Conservation (phyloP, 2,113 vertebrate genomes). For the Danionella cerebrum region DNA sequence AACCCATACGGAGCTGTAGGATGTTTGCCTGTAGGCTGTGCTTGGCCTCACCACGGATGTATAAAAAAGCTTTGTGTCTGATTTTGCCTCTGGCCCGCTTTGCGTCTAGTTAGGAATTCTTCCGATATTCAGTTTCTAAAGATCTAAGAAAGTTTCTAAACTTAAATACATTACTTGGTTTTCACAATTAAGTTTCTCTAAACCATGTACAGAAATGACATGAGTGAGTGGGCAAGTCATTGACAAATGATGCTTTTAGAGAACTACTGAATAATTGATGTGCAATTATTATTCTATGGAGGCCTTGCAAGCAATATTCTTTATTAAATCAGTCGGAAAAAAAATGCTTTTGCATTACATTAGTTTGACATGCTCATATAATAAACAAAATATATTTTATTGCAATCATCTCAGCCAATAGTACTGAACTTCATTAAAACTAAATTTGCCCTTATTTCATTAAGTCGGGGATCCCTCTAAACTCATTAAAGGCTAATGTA, state of each 20-base stretch:
- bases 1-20: no score
- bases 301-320: constrained; percentile 19
- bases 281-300: constrained; percentile 25
- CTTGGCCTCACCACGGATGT: no score
- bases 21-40: no score
- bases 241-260: constrained; percentile 23
- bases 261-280: constrained; percentile 48
- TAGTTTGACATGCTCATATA: neutral
- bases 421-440: neutral
- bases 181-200: no score
- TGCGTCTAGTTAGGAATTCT: no score
- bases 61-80: no score
- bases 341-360: constrained; percentile 11
- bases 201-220: neutral
- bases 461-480: neutral
- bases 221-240: neutral
- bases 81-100: no score
- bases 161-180: no score
- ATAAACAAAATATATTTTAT: neutral
- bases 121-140: no score
- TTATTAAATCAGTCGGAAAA: constrained; percentile 34
- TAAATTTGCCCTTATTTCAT: neutral
- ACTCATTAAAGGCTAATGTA: neutral
- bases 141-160: no score
- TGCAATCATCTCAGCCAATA: neutral